Conservation (phyloP, 2,113 vertebrate species). For the Aspiorhynchus laticeps region DNA sequence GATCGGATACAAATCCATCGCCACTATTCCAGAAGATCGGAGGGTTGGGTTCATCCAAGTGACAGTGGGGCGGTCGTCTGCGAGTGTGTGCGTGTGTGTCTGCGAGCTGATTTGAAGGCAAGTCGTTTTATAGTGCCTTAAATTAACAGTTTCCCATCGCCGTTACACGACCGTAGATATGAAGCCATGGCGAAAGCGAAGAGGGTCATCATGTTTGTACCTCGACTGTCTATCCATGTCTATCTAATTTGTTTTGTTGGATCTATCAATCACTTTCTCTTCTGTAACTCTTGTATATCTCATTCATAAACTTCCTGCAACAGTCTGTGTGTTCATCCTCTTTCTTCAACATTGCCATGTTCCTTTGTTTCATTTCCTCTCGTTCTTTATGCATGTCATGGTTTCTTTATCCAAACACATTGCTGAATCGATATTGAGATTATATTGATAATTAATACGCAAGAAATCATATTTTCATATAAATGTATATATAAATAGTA, state of each 20-base stretch:
- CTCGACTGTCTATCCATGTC: background rate
- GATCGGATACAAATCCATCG: constrained; percentile 1
- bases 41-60: constrained; percentile 54
- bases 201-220: constrained; percentile 35
- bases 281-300: constrained; percentile 67
- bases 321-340: constrained; percentile 61
- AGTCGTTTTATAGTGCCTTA: constrained; percentile 74
- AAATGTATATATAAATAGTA: background rate
- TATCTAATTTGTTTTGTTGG: constrained; percentile 10
- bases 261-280: constrained; percentile 49
- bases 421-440: background rate
- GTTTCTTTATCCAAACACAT: background rate
- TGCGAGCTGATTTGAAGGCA: constrained; percentile 54
- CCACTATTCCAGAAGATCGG: constrained; percentile 7
- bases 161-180: constrained; percentile 16
- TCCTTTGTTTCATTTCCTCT: background rate
- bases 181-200: constrained; percentile 16
- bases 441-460: background rate
- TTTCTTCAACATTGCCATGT: constrained; percentile 11
- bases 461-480: background rate
- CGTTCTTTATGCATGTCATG: background rate
- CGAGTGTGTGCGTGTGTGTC: constrained; percentile 35
- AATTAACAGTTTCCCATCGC: constrained; percentile 59
- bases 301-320: constrained; percentile 73
- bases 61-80: constrained; percentile 59